These are phyloP conservation scores for Chrysomela aeneicollis DNA, from an alignment of 2,888 invertebrate species.

Conservation along the genomic window DNA sequence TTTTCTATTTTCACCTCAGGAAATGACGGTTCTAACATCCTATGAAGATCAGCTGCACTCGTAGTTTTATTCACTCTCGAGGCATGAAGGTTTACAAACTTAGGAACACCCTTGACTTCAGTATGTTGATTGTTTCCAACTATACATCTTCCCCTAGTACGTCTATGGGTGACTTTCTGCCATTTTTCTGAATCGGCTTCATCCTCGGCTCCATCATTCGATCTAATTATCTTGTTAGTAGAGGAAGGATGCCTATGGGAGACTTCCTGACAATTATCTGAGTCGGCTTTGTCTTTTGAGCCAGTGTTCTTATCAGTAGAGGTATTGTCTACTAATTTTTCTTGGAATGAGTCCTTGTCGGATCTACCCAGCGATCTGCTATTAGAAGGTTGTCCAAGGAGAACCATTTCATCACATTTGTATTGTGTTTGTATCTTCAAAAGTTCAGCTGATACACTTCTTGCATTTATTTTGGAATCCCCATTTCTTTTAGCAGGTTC, in stretches of 20 bases:
- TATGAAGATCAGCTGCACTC: too few species aligned
- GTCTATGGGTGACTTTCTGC: constrained; percentile 4
- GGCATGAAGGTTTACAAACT: background rate
- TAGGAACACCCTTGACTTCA: constrained; percentile 5
- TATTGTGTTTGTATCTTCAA: background rate
- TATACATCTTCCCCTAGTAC: constrained; percentile 1
- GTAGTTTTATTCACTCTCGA: background rate
- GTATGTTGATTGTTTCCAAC: constrained; percentile 8
- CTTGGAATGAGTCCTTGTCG: background rate
- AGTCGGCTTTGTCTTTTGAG: background rate
- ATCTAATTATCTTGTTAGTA: background rate
- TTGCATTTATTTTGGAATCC: background rate
- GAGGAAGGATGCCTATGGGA: background rate
- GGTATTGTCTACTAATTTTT: background rate
- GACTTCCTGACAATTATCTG: background rate
- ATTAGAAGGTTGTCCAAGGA: background rate
- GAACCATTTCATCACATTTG: background rate
- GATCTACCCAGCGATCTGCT: background rate
- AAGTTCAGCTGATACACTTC: background rate
- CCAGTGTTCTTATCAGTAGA: background rate
- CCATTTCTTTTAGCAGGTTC: background rate
- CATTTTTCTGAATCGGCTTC: background rate
- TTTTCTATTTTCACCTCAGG: constrained; percentile 1
- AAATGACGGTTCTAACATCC: too few species aligned
- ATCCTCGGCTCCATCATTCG: too few species aligned